Conservation (phyloP, 2,113 vertebrate species). For the Garra rufa region DNA sequence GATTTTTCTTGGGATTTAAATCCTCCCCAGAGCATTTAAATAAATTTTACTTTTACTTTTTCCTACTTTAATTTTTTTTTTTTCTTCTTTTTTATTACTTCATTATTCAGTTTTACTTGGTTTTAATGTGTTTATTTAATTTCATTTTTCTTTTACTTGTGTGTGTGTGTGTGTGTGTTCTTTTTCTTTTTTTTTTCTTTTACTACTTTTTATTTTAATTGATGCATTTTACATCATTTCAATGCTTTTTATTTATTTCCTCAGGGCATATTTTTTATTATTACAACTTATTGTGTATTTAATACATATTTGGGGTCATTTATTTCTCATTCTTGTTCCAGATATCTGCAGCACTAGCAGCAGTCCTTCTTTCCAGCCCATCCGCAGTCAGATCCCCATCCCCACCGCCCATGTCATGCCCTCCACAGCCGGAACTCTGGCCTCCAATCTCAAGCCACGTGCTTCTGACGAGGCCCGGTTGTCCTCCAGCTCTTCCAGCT, state of each 20-base stretch:
- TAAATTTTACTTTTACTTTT: too few relatives aligned
- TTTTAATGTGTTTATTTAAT: too few relatives aligned
- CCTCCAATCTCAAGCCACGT: constrained; percentile 77
- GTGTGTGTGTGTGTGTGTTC: too few relatives aligned
- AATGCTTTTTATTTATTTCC: neutral
- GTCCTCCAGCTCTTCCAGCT: constrained; percentile 71
- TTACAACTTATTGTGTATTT: neutral
- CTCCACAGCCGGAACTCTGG: constrained; percentile 85
- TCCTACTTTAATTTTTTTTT: too few relatives aligned
- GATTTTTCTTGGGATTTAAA: too few relatives aligned
- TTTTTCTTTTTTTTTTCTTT: neutral
- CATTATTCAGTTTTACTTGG: too few relatives aligned
- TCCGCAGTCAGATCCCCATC: constrained; percentile 91
- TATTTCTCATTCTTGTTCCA: constrained; percentile 57
- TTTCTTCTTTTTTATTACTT: too few relatives aligned
- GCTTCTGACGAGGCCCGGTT: constrained; percentile 68
- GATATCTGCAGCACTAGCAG: constrained; percentile 87
- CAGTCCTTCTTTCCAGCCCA: constrained; percentile 90
- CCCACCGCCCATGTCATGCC: constrained; percentile 98
- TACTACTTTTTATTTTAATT: too few relatives aligned
- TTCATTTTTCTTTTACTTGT: too few relatives aligned
- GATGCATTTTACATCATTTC: too few relatives aligned
- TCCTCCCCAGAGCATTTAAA: too few relatives aligned
- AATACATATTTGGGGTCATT: neutral
- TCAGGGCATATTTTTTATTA: neutral